Conservation (phyloP, 2,888 invertebrate genomes). For the Reticulitermes lucifugus region DNA sequence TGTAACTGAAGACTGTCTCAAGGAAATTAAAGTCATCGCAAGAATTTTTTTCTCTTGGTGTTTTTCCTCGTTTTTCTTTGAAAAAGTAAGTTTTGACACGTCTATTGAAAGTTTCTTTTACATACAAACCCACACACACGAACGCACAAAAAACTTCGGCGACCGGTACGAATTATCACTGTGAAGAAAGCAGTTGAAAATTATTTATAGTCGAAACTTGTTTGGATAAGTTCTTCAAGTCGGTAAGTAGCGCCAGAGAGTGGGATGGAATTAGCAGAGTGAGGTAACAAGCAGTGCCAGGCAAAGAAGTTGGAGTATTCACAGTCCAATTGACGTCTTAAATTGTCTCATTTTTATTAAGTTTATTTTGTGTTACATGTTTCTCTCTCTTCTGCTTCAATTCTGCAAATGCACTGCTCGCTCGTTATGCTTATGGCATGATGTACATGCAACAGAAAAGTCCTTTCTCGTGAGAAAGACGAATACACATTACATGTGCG, state of each 20-base stretch:
- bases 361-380: neutral
- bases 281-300: slow-evolving; percentile 27
- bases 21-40: slow-evolving; percentile 17
- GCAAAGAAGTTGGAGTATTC: neutral
- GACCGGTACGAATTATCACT: neutral
- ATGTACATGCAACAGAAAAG: no score
- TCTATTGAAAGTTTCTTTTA: slow-evolving; percentile 15
- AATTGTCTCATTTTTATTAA: neutral
- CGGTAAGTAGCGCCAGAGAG: neutral
- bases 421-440: neutral
- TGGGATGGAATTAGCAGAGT: neutral
- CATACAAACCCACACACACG: neutral
- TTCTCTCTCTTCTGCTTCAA: neutral
- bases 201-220: slow-evolving; percentile 17
- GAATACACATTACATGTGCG: no score
- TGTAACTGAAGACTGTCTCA: neutral
- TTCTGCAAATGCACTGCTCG: neutral
- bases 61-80: neutral
- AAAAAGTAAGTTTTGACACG: slow-evolving; percentile 7
- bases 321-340: slow-evolving; percentile 8
- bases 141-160: neutral
- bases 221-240: neutral
- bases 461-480: no score
- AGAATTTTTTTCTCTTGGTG: neutral
- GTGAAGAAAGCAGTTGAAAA: slow-evolving; percentile 14